A percentile compares a stretch with the other conserved stretches of the same genome.
phyloP scores from a whole-genome alignment of 1,140 invertebrate genomes.

The Penaeus japonicus region DNA sequence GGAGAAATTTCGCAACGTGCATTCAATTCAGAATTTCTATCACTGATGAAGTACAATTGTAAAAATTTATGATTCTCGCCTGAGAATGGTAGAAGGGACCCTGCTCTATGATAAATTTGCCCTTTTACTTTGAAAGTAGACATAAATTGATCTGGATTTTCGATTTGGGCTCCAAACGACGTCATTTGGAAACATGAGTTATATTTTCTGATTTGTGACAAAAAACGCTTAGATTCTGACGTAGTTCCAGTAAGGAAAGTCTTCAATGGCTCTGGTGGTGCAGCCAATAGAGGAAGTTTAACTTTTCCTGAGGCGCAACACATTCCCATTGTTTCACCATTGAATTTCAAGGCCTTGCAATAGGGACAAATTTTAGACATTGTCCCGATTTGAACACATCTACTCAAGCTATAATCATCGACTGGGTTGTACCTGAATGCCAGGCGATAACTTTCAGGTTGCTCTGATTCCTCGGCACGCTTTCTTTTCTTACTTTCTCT shows the following conservation, averaged over 20 bases:
- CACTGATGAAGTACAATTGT: slow-evolving; percentile 10
- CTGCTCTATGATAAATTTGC: slow-evolving; percentile 4
- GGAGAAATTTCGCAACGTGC: background rate
- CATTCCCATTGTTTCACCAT: background rate
- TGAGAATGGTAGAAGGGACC: background rate
- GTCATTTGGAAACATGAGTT: background rate
- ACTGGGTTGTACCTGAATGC: too few species aligned
- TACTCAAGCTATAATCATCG: too few species aligned
- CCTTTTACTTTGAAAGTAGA: slow-evolving; percentile 6
- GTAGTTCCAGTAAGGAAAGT: background rate
- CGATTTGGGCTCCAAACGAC: background rate
- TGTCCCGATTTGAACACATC: too few species aligned
- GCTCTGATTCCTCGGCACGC: too few species aligned
- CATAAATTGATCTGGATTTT: background rate
- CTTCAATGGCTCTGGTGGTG: background rate
- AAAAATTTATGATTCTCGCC: background rate
- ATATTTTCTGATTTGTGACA: background rate
- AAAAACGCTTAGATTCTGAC: background rate
- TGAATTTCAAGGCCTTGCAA: background rate
- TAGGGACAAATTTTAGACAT: background rate
- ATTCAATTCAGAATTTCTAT: background rate
- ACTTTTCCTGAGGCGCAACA: background rate
- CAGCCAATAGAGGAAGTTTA: background rate
- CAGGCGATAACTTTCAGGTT: too few species aligned
- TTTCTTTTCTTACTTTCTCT: too few species aligned